phyloP scores from a whole-genome alignment of 2,888 invertebrate genomes.

The Callyntrura sp. region DNA sequence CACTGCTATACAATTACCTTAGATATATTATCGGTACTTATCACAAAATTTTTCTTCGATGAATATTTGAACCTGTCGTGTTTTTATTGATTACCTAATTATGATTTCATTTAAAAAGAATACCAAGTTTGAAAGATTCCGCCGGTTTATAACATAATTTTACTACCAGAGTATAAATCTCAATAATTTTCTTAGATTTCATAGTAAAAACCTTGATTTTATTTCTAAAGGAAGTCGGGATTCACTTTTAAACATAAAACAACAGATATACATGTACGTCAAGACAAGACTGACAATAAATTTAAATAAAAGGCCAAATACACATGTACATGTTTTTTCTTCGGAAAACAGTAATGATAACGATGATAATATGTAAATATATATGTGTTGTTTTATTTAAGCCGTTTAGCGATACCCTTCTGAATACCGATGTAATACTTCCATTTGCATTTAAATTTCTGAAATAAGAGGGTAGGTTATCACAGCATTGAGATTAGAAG shows the following conservation, averaged over 20 bases:
- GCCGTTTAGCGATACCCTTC: slow-evolving; percentile 6
- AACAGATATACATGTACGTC: too few relatives aligned
- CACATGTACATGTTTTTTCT: slow-evolving; percentile 1
- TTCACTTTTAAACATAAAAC: slow-evolving; percentile 13
- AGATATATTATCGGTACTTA: background rate
- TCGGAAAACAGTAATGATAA: background rate
- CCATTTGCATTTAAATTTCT: slow-evolving; percentile 17
- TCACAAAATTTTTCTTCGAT: slow-evolving; percentile 44
- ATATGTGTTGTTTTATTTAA: slow-evolving; percentile 29
- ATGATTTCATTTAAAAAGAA: too few relatives aligned
- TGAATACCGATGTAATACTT: slow-evolving; percentile 20
- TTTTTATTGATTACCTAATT: slow-evolving; percentile 6
- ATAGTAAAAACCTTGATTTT: background rate
- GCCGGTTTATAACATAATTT: slow-evolving; percentile 24
- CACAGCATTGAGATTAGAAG: slow-evolving; percentile 80
- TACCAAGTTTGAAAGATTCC: slow-evolving; percentile 53
- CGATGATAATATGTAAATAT: background rate
- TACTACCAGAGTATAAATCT: slow-evolving; percentile 63
- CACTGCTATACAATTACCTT: too few relatives aligned
- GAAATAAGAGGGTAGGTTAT: slow-evolving; percentile 66
- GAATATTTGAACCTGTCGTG: slow-evolving; percentile 25
- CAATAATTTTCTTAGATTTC: slow-evolving; percentile 63
- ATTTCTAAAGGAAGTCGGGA: slow-evolving; percentile 34
- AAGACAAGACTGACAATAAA: background rate
- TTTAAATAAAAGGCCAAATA: slow-evolving; percentile 2